phyloP scores from a whole-genome alignment of 2,888 invertebrate species.

The Spicauda simplicius region DNA sequence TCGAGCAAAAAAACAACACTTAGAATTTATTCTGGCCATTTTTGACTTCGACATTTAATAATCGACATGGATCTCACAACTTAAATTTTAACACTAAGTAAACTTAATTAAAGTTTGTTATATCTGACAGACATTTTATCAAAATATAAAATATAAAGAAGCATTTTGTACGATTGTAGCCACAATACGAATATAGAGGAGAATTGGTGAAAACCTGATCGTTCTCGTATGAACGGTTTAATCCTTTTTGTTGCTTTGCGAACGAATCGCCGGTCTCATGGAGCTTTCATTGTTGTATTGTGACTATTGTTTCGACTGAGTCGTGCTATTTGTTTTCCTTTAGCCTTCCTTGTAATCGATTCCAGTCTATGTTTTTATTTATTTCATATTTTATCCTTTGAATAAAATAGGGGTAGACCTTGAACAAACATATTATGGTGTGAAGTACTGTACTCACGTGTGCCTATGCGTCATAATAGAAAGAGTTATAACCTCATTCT shows the following conservation, averaged over 20 bases:
- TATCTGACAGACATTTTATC: too few species aligned
- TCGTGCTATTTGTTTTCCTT: slow-evolving; percentile 29
- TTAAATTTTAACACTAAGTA: too few species aligned
- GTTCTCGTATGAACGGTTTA: slow-evolving; percentile 50
- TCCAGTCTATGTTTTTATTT: slow-evolving; percentile 16
- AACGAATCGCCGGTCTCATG: slow-evolving; percentile 66
- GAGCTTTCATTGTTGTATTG: slow-evolving; percentile 57
- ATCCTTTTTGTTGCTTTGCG: slow-evolving; percentile 62
- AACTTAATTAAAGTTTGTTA: too few species aligned
- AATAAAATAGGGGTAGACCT: too few species aligned
- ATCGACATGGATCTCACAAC: too few species aligned
- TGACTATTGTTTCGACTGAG: slow-evolving; percentile 33
- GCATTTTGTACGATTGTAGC: slow-evolving; percentile 8
- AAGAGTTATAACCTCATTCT: too few species aligned
- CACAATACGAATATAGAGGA: slow-evolving; percentile 48
- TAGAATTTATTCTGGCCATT: too few species aligned
- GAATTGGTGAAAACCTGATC: slow-evolving; percentile 45
- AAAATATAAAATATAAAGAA: not conserved
- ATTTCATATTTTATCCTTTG: not conserved
- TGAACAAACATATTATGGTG: too few species aligned
- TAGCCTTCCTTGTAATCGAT: slow-evolving; percentile 30
- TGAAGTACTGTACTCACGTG: too few species aligned
- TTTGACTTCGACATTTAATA: too few species aligned
- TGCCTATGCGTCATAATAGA: too few species aligned
- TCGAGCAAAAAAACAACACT: too few species aligned